Evolutionary conservation across 2,113 vertebrate species (phyloP), one percentile per base, ranked within the genome.

Genomic region (Bos indicus): DNA sequence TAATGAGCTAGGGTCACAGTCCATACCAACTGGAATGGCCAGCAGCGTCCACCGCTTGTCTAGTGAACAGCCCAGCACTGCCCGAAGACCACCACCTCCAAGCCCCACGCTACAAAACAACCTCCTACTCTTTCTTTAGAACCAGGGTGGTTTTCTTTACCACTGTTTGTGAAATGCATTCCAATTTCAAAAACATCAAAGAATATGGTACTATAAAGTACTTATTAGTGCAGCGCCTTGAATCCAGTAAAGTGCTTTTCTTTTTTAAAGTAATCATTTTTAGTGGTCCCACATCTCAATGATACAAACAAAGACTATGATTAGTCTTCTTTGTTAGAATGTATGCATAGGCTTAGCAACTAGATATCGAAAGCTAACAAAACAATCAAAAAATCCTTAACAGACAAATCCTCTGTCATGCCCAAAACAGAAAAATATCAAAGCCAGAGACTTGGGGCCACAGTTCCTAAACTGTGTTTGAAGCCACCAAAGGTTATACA

Each of bases 181-280:
- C 52, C 60, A 59, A 74, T 95, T 92, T 95, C 46, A 92, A 89
- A 95, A 91, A 51, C 30, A 94, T 91, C 30, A 80, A 92, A 94
- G 54, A 81, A 64, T 8, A 54, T 17, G 5, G 5, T 36, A 77
- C 26, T 40, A 14, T 17, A 78, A 89, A 83, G 57, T 80, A 81
- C 6, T 51, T 78, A 43, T 23, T 17, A 88, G 5, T 87, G 62
- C 36, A 82, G 26, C 62, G 59, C 48, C 43, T 97, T 30, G 15
- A 95, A 80, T 91, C 17, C 78, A 90, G 36, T 57, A 36, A 94
- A 59, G 6, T 62, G 11, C 25, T 71, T 81, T 81, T 40, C 60
- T 48, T 67, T 80, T 33, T 54, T 40, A 23, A 86, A 81, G 59
- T 33, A 67, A 28, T 26, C 57, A 26, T 91, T 91, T 93, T 60